phyloP scores from a whole-genome alignment of 2,113 vertebrate genomes.

The Paedocypris sp. region DNA sequence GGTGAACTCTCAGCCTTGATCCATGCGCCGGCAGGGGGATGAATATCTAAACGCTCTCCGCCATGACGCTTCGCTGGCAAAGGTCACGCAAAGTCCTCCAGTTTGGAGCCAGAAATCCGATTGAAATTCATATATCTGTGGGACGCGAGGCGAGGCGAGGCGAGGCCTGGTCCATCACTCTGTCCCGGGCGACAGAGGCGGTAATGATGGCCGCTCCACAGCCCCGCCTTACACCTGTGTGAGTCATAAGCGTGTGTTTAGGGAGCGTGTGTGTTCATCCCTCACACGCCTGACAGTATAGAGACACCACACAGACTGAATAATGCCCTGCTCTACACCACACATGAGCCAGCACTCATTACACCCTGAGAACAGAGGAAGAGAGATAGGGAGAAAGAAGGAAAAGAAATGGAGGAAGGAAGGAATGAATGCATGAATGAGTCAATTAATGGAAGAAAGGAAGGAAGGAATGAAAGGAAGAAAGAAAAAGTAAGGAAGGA shows the following conservation, averaged over 20 bases:
- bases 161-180: conserved; percentile 47
- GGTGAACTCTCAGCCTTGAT: conserved; percentile 17
- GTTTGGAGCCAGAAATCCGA: conserved; percentile 33
- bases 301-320: conserved; percentile 12
- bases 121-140: conserved; percentile 42
- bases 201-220: conserved; percentile 5
- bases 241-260: conserved; percentile 56
- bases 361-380: no score
- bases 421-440: no score
- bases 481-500: no score
- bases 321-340: conserved; percentile 21
- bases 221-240: conserved; percentile 44
- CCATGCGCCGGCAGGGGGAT: not conserved
- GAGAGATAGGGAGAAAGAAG: no score
- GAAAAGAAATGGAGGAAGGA: no score
- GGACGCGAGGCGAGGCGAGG: conserved; percentile 32
- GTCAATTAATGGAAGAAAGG: no score
- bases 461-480: no score
- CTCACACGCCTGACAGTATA: conserved; percentile 42
- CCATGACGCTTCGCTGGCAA: conserved; percentile 21
- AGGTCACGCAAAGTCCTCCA: conserved; percentile 30
- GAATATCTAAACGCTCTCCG: conserved; percentile 8
- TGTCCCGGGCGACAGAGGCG: conserved; percentile 47
- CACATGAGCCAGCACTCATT: conserved; percentile 36
- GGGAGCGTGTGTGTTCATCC: conserved; percentile 51